phyloP scores from a whole-genome alignment of 2,113 vertebrate genomes.

The Trachemys scripta region DNA sequence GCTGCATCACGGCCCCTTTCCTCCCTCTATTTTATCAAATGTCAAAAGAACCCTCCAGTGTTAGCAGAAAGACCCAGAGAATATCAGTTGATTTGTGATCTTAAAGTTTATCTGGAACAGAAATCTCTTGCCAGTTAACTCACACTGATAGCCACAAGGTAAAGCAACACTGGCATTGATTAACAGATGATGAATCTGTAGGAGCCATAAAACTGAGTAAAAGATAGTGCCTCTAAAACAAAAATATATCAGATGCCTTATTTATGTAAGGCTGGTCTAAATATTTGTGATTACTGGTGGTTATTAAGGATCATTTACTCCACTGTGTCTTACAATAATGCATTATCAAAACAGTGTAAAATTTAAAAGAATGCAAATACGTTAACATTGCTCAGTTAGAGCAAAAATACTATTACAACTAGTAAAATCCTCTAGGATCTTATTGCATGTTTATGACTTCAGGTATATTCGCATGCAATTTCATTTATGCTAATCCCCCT shows the following conservation, averaged over 20 bases:
- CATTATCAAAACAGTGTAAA: background rate
- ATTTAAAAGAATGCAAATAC: background rate
- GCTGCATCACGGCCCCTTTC: background rate
- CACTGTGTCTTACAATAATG: background rate
- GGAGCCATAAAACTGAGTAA: background rate
- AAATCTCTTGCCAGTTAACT: background rate
- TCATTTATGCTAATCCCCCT: background rate
- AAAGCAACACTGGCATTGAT: background rate
- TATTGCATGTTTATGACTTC: background rate
- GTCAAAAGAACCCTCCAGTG: background rate
- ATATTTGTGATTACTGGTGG: background rate
- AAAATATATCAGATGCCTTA: background rate
- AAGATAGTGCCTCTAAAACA: background rate
- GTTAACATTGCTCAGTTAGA: background rate
- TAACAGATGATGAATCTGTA: background rate
- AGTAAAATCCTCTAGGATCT: background rate
- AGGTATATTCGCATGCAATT: conserved; percentile 6
- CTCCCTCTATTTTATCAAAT: background rate
- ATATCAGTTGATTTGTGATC: background rate
- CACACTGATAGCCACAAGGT: background rate
- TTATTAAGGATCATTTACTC: background rate
- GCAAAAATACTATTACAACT: background rate
- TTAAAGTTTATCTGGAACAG: background rate
- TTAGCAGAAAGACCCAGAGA: background rate
- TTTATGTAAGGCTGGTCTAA: background rate